Percentiles rank a stretch among this genome's conserved stretches.
Conservation (phyloP, 2,113 vertebrate genomes). For the Rhinolophus ferrumequinum region DNA sequence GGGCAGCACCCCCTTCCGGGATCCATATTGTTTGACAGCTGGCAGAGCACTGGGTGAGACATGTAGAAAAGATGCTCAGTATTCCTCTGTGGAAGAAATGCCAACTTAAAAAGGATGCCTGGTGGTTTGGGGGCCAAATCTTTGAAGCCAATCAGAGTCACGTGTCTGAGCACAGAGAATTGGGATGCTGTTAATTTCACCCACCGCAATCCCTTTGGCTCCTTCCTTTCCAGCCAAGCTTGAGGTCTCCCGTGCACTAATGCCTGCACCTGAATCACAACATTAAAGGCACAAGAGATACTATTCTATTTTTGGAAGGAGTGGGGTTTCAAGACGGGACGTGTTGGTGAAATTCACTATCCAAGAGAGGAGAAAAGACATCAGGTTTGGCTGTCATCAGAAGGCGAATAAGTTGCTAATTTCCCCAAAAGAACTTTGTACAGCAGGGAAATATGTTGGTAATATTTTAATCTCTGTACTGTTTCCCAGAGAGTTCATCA, state of each 20-base stretch:
- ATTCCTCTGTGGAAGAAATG: slow-evolving; percentile 51
- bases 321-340: neutral
- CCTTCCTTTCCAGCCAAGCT: neutral
- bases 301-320: neutral
- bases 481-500: slow-evolving; percentile 10
- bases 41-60: neutral
- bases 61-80: slow-evolving; percentile 15
- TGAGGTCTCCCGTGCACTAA: accelerated
- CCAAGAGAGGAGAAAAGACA: neutral
- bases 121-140: slow-evolving; percentile 62
- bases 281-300: neutral
- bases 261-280: neutral
- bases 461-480: neutral
- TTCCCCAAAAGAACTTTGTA: neutral
- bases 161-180: neutral
- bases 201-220: neutral
- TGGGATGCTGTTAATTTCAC: neutral
- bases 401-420: neutral
- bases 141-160: slow-evolving; percentile 41
- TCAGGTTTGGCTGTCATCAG: neutral
- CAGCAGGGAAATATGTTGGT: neutral
- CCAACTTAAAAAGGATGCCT: slow-evolving; percentile 64
- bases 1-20: slow-evolving; percentile 56
- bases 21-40: slow-evolving; percentile 71
- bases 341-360: neutral